Base-by-base conservation (phyloP, 2,888 invertebrate species). In the Amphipyra berbera region DNA sequence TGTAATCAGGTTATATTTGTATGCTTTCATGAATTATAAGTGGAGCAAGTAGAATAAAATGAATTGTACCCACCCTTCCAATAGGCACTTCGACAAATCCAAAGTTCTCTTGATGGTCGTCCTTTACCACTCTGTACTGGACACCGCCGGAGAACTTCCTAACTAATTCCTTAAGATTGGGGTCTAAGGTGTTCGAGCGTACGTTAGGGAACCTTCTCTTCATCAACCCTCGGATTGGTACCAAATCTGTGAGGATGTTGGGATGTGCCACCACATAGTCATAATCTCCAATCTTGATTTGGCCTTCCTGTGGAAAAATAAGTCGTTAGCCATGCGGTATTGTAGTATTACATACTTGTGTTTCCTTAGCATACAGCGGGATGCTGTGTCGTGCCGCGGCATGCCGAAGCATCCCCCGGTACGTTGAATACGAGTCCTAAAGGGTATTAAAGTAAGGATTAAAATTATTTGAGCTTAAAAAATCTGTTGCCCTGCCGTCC, bases 211-310 rank as follows among this genome's bases (percentile, higher is more conserved):
- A 98, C 79, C 96, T 96, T 67, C 93, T 96, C 82, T 97, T 98
- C 95, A 98, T 93, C 46, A 98, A 84, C 1, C 98, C 98, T 68
- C 98, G 95, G 60, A 98, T 93, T 0, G 96, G 95, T 1, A 97
- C 96, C 40, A 98, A 84, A 54, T 98, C 98, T 0, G 97, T 96
- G 50, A 98, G 87, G 67, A 98, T 97, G 83, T 97, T 96, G 0
- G 97, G 97, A 92, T 98, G 97, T 0, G 97, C 97, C 12, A 98
- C 92, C 7, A 97, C 85, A 82, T 95, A 96, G 79, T 97, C 96
- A 84, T 96, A 98, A 73, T 98, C 97, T 5, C 94, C 90, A 1
- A 97, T 80, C 59, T 95, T 91, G 4, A 97, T 83, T 71, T 96
- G 95, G n/a, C 97, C 97, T 82, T 95, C 96, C 95, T 97, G 85